A percentile compares a stretch with the other conserved stretches of the same genome.
Conservation (phyloP, 1,140 invertebrate species). For the Chironomus striatipennis region DNA sequence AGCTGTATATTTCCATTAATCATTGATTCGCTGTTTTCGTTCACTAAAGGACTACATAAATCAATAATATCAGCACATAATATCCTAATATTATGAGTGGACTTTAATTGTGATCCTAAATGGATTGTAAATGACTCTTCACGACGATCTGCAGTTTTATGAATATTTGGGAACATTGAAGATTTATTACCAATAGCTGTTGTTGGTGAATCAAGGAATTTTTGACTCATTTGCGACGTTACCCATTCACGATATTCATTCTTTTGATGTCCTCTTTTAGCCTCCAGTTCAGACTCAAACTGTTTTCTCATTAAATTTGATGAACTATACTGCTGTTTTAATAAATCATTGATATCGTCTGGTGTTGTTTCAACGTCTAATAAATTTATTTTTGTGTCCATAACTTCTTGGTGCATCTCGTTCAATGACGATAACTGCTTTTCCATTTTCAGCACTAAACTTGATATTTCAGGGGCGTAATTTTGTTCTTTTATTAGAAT, state of each 20-base stretch:
- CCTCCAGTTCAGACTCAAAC: constrained; percentile 69
- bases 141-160: constrained; percentile 41
- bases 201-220: constrained; percentile 35
- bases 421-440: constrained; percentile 54
- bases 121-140: constrained; percentile 98
- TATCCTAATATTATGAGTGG: constrained; percentile 94
- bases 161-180: constrained; percentile 36
- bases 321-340: constrained; percentile 54
- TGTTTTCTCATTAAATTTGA: constrained; percentile 65
- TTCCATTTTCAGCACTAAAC: constrained; percentile 55
- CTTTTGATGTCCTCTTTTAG: constrained; percentile 65
- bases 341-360: constrained; percentile 64
- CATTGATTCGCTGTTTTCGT: not conserved
- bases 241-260: constrained; percentile 76
- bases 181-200: constrained; percentile 38
- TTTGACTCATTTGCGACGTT: constrained; percentile 39
- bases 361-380: constrained; percentile 38
- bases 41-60: constrained; percentile 54
- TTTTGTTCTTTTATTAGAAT: constrained; percentile 71
- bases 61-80: constrained; percentile 79
- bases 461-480: constrained; percentile 60
- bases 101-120: constrained; percentile 94
- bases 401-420: constrained; percentile 48
- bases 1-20: constrained; percentile 68
- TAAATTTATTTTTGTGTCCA: constrained; percentile 38